Percentiles rank a stretch among this genome's conserved stretches.
Evolutionary conservation across 23 tunicate genomes (phyloP).

Genomic region (Halocynthia aurantium): DNA sequence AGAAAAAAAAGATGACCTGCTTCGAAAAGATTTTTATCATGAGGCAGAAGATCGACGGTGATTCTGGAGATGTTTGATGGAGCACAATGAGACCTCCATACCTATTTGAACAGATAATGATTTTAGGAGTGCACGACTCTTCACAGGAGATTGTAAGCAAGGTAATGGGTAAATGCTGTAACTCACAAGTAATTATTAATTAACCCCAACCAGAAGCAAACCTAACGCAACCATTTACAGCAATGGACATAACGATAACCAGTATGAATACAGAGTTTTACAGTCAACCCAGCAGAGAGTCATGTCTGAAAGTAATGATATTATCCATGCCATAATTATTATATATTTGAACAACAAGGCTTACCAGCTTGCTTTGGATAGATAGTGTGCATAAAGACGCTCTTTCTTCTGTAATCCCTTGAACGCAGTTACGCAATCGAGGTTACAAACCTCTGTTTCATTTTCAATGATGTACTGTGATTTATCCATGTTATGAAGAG

Average conservation of each 20-base stretch:
- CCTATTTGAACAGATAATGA: neutral
- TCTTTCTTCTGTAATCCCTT: constrained; percentile 18
- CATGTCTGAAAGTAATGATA: too few relatives aligned
- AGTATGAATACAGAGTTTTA: too few relatives aligned
- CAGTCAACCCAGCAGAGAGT: too few relatives aligned
- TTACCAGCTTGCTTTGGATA: constrained; percentile 1
- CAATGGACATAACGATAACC: too few relatives aligned
- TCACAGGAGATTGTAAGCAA: too few relatives aligned
- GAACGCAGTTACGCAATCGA: constrained; percentile 25
- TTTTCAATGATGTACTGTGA: constrained; percentile 36
- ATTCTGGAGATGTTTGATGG: constrained; percentile 31
- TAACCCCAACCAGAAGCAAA: too few relatives aligned
- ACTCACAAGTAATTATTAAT: too few relatives aligned
- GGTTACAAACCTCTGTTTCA: constrained; percentile 32
- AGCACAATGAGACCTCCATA: constrained; percentile 27
- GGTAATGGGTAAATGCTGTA: too few relatives aligned
- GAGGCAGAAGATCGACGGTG: constrained; percentile 20
- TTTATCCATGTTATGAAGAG: neutral
- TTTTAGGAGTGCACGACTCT: too few relatives aligned
- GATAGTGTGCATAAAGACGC: constrained; percentile 9
- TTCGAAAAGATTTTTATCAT: constrained; percentile 20
- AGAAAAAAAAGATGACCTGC: neutral
- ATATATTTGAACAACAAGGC: too few relatives aligned
- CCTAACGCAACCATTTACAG: too few relatives aligned
- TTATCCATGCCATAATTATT: too few relatives aligned